A percentile compares a stretch with the other conserved stretches of the same genome.
phyloP scores from a whole-genome alignment of 2,113 vertebrate species.

The Istiophorus platypterus region DNA sequence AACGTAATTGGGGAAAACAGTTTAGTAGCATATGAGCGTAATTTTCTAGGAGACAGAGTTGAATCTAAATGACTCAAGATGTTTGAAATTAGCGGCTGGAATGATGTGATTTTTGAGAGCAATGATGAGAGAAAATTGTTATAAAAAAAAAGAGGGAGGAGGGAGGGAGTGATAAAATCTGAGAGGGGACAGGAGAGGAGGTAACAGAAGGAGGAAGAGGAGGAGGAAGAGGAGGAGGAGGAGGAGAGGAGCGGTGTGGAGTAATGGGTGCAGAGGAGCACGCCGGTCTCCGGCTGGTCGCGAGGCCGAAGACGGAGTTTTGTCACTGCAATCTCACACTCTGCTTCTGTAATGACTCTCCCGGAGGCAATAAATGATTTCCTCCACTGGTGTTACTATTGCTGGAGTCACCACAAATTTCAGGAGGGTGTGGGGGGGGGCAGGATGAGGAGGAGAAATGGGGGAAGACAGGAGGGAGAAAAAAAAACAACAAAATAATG shows the following conservation, averaged over 20 bases:
- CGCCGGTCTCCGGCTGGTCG: constrained; percentile 65
- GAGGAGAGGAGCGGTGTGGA: constrained; percentile 24
- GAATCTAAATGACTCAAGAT: neutral
- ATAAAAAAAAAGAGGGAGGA: neutral
- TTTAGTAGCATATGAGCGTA: no score
- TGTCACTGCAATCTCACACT: constrained; percentile 79
- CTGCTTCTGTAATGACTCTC: constrained; percentile 78
- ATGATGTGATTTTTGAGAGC: neutral
- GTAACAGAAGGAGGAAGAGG: neutral
- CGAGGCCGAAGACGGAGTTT: constrained; percentile 70
- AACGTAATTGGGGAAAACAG: no score
- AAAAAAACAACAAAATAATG: neutral
- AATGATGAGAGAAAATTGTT: neutral
- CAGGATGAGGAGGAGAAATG: neutral
- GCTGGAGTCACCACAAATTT: constrained; percentile 64
- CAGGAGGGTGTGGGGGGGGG: constrained; percentile 10
- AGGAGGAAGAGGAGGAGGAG: neutral
- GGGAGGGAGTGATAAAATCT: neutral
- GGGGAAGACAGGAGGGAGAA: no score
- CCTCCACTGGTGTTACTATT: constrained; percentile 72
- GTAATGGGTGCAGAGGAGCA: constrained; percentile 63
- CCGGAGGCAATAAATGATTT: constrained; percentile 77
- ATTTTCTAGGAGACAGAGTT: neutral
- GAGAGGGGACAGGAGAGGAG: neutral
- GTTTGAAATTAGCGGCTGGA: neutral